Conservation (phyloP, 2,113 vertebrate species). For the Neopipo cinnamomea region DNA sequence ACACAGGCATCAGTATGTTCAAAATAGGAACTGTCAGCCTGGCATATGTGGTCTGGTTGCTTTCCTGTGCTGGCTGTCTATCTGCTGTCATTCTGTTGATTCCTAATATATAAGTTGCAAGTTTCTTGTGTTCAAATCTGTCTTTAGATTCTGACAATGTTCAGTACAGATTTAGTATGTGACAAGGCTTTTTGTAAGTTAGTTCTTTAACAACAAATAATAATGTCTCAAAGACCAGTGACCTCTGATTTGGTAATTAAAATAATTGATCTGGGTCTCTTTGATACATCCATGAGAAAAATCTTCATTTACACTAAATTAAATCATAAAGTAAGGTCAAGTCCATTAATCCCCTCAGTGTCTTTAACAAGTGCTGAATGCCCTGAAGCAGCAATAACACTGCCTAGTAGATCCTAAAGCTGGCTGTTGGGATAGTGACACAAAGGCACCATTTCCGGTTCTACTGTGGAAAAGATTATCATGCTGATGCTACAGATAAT, state of each 20-base stretch:
- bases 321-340: neutral
- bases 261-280: neutral
- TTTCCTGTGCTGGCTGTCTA: neutral
- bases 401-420: constrained; percentile 41
- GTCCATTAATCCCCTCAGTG: neutral
- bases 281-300: neutral
- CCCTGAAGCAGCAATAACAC: constrained; percentile 34
- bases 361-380: constrained; percentile 34
- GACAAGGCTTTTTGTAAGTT: neutral
- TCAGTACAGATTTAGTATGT: neutral
- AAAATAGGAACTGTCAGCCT: neutral
- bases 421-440: constrained; percentile 58
- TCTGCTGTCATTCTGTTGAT: neutral
- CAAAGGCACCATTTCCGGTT: constrained; percentile 63
- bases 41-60: neutral
- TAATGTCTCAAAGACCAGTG: neutral
- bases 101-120: neutral
- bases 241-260: neutral
- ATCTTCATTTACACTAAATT: neutral
- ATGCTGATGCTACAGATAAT: constrained; percentile 61
- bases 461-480: constrained; percentile 57
- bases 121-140: neutral
- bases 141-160: neutral
- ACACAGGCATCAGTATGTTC: neutral
- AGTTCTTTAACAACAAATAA: neutral